A percentile compares a stretch with the other conserved stretches of the same genome.
Evolutionary conservation across 2,888 invertebrate species (phyloP).

Genomic region (Ferrisia virgata): DNA sequence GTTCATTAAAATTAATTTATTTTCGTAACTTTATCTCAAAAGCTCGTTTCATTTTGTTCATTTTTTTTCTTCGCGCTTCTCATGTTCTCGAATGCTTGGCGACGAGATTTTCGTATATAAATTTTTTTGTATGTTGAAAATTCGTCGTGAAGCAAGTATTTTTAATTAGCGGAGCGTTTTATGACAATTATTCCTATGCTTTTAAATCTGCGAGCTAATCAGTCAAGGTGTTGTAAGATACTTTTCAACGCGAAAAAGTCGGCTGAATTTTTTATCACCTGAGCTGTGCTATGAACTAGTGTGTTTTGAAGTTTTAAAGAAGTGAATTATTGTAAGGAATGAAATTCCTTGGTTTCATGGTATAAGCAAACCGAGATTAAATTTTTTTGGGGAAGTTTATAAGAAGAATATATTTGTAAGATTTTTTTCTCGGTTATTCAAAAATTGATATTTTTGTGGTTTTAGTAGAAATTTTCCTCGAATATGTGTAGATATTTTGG

Average conservation of each 20-base stretch:
- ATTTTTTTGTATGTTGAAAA: not conserved
- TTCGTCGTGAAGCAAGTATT: not conserved
- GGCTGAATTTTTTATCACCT: not conserved
- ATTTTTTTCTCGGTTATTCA: too few species aligned
- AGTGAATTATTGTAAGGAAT: too few species aligned
- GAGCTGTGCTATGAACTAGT: too few species aligned
- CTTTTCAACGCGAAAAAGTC: not conserved
- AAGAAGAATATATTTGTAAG: too few species aligned
- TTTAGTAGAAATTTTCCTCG: too few species aligned
- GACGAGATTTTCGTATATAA: not conserved
- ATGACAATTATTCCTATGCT: not conserved
- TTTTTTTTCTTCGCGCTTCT: not conserved
- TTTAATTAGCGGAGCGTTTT: not conserved
- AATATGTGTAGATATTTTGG: too few species aligned
- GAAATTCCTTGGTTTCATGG: too few species aligned
- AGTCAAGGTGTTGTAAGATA: not conserved
- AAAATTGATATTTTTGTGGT: too few species aligned
- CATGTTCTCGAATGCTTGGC: not conserved
- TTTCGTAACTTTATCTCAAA: constrained; percentile 30
- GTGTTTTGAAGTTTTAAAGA: not conserved
- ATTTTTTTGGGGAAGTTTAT: too few species aligned
- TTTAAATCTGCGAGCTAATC: not conserved
- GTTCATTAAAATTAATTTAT: constrained; percentile 26
- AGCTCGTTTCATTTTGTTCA: not conserved
- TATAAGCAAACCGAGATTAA: too few species aligned